Evolutionary conservation across 2,888 invertebrate species (phyloP).

Genomic region (Machimus rusticus): DNA sequence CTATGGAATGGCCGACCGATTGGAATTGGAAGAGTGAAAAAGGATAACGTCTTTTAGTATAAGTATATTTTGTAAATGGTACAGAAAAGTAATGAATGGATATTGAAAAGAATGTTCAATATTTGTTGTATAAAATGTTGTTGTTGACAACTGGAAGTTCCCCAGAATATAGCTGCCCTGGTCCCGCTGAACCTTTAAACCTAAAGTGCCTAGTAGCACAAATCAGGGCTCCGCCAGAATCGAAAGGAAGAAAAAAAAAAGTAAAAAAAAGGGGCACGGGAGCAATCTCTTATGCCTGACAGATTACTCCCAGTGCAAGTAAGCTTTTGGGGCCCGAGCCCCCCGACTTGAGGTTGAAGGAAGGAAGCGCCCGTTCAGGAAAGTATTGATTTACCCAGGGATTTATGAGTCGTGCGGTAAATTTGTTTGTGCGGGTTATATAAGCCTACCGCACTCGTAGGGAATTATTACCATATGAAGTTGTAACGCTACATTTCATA

Average conservation of each 20-base stretch:
- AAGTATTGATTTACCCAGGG: constrained; percentile 25
- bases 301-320: neutral
- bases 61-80: neutral
- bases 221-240: neutral
- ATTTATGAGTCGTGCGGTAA: constrained; percentile 19
- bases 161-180: neutral
- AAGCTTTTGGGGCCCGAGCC: neutral
- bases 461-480: constrained; percentile 2
- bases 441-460: constrained; percentile 15
- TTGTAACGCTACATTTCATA: neutral
- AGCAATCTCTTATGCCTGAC: constrained; percentile 2
- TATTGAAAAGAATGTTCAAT: neutral
- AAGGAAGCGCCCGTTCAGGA: constrained; percentile 21
- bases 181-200: neutral
- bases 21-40: neutral
- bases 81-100: neutral
- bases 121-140: neutral
- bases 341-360: neutral
- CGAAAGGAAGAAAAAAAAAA: neutral
- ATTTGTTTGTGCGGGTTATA: constrained; percentile 16
- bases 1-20: neutral
- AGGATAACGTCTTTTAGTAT: neutral
- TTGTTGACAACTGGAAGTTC: neutral
- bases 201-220: neutral
- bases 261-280: neutral